A percentile compares a stretch with the other conserved stretches of the same genome.
These are phyloP conservation scores for Zosterops pallidus DNA, from an alignment of 2,113 vertebrate genomes.

Conservation along the genomic window DNA sequence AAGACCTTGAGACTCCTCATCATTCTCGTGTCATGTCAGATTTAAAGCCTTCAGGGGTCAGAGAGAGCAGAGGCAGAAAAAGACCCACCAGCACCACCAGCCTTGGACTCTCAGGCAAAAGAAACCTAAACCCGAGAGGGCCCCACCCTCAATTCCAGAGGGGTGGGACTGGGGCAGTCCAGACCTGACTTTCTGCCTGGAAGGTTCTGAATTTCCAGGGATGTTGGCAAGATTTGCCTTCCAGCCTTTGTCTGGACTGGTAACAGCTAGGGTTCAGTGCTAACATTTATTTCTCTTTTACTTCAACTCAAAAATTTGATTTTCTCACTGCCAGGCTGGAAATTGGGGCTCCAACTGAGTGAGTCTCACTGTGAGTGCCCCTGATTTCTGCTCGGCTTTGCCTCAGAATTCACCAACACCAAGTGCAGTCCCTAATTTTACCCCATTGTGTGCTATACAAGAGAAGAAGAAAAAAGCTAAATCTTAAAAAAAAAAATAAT, in stretches of 20 bases:
- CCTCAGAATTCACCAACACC: background rate
- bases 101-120: no score
- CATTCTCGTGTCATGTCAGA: no score
- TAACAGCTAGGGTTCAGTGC: background rate
- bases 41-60: no score
- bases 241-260: background rate
- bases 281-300: background rate
- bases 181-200: background rate
- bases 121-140: no score
- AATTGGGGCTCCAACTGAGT: background rate
- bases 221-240: background rate
- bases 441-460: background rate
- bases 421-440: background rate
- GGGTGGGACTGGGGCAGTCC: background rate
- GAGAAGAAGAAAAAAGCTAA: background rate
- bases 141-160: background rate
- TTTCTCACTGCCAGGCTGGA: background rate
- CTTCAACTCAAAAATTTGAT: background rate
- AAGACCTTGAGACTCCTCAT: no score
- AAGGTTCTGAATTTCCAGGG: background rate
- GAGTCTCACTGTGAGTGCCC: background rate
- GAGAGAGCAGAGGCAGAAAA: no score
- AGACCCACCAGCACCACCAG: no score
- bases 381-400: background rate
- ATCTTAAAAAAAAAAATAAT: background rate